These are phyloP conservation scores for Coregonus suidteri DNA, from an alignment of 2,797 vertebrate genomes.

Conservation along the genomic window DNA sequence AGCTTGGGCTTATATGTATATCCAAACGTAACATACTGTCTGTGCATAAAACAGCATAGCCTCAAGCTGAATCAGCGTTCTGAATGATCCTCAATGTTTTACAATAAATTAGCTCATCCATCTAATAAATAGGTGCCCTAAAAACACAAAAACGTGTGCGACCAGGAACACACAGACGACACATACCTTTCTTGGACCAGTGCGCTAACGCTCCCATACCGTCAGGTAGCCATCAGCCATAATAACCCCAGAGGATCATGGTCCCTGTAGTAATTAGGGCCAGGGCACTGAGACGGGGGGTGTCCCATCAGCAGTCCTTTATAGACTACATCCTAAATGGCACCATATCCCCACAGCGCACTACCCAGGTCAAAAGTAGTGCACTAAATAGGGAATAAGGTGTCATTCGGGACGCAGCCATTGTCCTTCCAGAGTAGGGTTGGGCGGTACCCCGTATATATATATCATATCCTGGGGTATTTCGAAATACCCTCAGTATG, in stretches of 20 bases:
- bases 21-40: background rate
- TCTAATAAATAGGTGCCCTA: background rate
- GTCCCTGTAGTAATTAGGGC: conserved; percentile 2
- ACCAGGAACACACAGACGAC: no score
- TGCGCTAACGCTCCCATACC: no score
- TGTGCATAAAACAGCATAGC: background rate
- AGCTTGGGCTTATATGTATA: background rate
- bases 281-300: background rate
- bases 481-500: no score
- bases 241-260: conserved; percentile 1
- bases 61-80: no score
- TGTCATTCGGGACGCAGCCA: background rate
- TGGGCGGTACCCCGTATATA: background rate
- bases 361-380: no score
- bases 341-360: background rate
- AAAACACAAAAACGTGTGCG: no score
- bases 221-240: no score
- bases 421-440: background rate
- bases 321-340: background rate
- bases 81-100: background rate
- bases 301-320: background rate
- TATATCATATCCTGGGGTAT: no score
- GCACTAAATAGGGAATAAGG: background rate
- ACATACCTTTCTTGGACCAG: background rate
- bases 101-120: background rate